phyloP scores from a whole-genome alignment of 2,888 invertebrate species.

The Isotomurus palustris region DNA sequence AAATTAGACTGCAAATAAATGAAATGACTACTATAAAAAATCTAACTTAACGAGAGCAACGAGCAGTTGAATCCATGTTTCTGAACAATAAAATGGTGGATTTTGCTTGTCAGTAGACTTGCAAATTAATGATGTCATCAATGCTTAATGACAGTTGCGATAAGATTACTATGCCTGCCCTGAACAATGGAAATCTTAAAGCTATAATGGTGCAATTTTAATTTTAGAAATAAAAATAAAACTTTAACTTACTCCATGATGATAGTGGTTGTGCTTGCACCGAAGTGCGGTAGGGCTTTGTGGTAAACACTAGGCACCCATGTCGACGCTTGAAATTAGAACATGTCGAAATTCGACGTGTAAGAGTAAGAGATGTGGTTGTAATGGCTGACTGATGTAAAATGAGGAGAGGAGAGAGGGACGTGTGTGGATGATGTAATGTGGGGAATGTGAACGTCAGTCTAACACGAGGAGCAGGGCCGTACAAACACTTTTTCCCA shows the following conservation, averaged over 20 bases:
- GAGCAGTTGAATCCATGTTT: too few relatives aligned
- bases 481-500: too few relatives aligned
- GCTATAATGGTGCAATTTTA: not conserved
- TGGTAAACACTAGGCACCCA: conserved; percentile 67
- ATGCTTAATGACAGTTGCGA: too few relatives aligned
- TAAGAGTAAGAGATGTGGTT: not conserved
- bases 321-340: conserved; percentile 47
- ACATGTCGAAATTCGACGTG: not conserved
- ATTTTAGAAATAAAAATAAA: not conserved
- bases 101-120: too few relatives aligned
- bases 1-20: too few relatives aligned
- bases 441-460: not conserved
- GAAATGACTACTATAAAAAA: too few relatives aligned
- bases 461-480: not conserved
- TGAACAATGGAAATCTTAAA: too few relatives aligned
- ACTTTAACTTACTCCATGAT: conserved; percentile 39
- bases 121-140: too few relatives aligned
- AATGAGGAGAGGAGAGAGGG: not conserved
- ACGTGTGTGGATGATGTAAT: not conserved
- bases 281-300: conserved; percentile 61
- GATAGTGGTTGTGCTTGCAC: conserved; percentile 33
- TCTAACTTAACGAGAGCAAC: too few relatives aligned
- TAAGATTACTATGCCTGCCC: too few relatives aligned
- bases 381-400: not conserved
- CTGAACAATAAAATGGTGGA: too few relatives aligned